Percentiles rank a stretch among this genome's conserved stretches.
Conservation (phyloP, 2,113 vertebrate species). For the Phoenicopterus ruber region DNA sequence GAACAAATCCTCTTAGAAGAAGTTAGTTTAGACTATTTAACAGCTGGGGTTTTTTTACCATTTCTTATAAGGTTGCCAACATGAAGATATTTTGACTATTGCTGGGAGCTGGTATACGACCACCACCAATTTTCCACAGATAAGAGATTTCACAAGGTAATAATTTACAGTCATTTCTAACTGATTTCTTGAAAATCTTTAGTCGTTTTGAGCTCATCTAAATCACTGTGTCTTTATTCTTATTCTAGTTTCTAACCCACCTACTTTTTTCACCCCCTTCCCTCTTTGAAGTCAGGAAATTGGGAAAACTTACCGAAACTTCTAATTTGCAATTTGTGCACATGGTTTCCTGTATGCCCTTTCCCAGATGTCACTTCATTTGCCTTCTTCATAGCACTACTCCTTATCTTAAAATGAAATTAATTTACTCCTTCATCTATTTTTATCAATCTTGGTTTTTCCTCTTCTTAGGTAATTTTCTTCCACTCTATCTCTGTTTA, state of each 20-base stretch:
- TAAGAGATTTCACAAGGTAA: neutral
- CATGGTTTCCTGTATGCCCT: neutral
- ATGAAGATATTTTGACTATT: neutral
- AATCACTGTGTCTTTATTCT: neutral
- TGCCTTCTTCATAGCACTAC: neutral
- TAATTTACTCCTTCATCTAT: slow-evolving; percentile 2
- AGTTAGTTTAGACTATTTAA: neutral
- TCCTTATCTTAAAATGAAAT: slow-evolving; percentile 17
- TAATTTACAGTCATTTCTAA: neutral
- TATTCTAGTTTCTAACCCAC: neutral
- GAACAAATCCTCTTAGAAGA: neutral
- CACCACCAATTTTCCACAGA: neutral
- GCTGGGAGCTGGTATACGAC: neutral
- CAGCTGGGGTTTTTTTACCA: neutral
- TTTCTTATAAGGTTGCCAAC: neutral
- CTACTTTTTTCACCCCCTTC: neutral
- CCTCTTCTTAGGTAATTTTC: neutral
- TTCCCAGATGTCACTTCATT: slow-evolving; percentile 19
- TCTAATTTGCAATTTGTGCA: slow-evolving; percentile 3
- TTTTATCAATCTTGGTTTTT: neutral
- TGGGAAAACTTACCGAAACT: neutral
- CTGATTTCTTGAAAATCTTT: neutral
- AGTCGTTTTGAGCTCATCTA: neutral
- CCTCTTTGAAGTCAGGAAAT: slow-evolving; percentile 3
- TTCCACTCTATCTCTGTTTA: neutral